Evolutionary conservation across 2,888 invertebrate species (phyloP), one percentile per base, ranked within the genome.

Genomic region (Cactoblastis cactorum): DNA sequence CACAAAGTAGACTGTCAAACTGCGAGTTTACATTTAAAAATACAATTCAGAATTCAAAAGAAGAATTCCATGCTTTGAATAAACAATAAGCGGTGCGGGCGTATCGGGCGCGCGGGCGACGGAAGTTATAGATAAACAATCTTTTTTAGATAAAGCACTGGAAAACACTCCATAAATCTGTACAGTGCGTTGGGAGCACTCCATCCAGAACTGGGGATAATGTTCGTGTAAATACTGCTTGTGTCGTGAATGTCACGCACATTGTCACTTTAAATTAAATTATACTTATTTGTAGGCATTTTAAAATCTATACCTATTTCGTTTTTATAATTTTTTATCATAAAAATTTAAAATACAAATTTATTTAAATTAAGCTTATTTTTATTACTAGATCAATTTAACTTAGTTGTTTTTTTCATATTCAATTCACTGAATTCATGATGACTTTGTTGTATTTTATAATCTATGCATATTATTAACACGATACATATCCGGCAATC

Each of bases 41-140:
- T 83, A 85, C 80, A 80, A 83, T 80, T 83, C 84, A 83, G n/a
- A n/a, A n/a, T n/a, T n/a, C n/a, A n/a, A n/a, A 82, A 69, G 68
- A 83, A 77, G 86, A 86, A 86, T 86, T 86, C 85, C 86, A 83
- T 87, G 88, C 84, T 82, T 86, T 83, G 88, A 89, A 88, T 87
- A 86, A 87, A 88, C 86, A 87, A 87, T 86, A 83, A 85, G 79
- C 77, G 80, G 72, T 80, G 85, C 71, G 80, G 79, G 84, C 86
- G 86, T 87, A 87, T 88, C 86, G 81, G 75, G 71, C 63, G 78
- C 76, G 79, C 74, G 82, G 80, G 75, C 72, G 87, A 87, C 88
- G 89, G 88, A 89, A 87, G 84, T 78, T 63, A 70, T 73, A 85
- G 86, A 87, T 87, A 88, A 89, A 88, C 88, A 87, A 85, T 86